Base-by-base conservation (phyloP, 2,113 vertebrate species). In the Larimichthys polyactis region DNA sequence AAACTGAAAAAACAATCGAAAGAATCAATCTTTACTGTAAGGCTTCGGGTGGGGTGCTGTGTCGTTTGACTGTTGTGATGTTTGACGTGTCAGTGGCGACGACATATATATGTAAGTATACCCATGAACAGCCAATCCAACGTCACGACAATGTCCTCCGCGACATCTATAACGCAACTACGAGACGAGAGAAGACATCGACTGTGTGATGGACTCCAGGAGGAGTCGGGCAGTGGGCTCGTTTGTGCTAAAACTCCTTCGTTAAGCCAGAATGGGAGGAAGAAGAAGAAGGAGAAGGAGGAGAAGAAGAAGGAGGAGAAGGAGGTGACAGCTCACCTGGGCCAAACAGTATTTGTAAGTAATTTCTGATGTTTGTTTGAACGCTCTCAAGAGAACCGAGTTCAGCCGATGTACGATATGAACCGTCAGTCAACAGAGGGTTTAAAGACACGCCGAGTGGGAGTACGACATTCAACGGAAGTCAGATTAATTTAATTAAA, bases 1-100 rank as follows among this genome's bases (percentile, higher is more conserved):
- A 68, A 93, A 90, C 92, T 87, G 22, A 89, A 78, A 92, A 93
- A 92, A 88, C 89, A 71, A 81, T 76, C 84, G 5, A 68, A 88
- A 87, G 67, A 87, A 67, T 87, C 85, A 0, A 78, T 92, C 69
- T 79, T 84, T 71, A 64, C 91, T 90, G 90, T 95, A 95, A 96
- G 95, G 95, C 94, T 94, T 95, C 71, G 88, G 94, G 94, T 95
- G 91, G 90, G 89, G 86, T 91, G 90, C 82, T 76, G 82, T 87
- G 89, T 91, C 46, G 78, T 75, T 70, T 40, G 8, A 69, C 80
- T 76, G 82, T 85, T 20, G 86, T 27, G 78, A 71, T 63, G 29
- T 22, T 51, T 44, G 60, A 69, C 66, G 62, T 66, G 80, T 59
- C 73, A 12, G 58, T 40, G 71, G 63, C 24, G 63, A 54, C 54